These are phyloP conservation scores for Hippoglossus hippoglossus DNA, from an alignment of 2,797 vertebrate genomes.

Conservation along the genomic window DNA sequence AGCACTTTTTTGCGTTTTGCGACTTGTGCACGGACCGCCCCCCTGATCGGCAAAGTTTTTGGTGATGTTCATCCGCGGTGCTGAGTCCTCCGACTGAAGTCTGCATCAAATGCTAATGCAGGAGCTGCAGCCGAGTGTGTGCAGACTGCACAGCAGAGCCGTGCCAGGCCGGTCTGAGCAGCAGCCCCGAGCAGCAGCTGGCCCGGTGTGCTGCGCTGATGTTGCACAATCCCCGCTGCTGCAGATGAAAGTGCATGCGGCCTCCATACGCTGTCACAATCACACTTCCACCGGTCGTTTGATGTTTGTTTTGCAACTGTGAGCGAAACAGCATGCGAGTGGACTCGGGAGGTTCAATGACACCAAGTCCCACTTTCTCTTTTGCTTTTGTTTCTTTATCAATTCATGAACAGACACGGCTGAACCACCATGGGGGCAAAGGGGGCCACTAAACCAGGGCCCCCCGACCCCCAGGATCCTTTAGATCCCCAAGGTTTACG, in stretches of 20 bases:
- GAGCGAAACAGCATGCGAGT: constrained; percentile 6
- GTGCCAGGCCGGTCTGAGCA: constrained; percentile 35
- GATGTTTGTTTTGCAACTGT: constrained; percentile 44
- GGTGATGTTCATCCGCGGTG: constrained; percentile 77
- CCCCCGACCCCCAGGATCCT: no score
- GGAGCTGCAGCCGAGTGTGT: constrained; percentile 67
- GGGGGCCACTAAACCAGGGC: no score
- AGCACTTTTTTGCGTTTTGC: fast-evolving
- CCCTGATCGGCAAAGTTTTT: constrained; percentile 64
- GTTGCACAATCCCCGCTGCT: constrained; percentile 55
- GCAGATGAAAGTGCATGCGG: constrained; percentile 31
- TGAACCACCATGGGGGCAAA: no score
- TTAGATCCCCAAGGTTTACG: no score
- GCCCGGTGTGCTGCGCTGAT: constrained; percentile 45
- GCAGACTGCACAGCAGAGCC: constrained; percentile 54
- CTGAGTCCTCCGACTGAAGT: constrained; percentile 69
- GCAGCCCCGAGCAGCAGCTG: constrained; percentile 72
- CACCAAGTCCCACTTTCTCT: not conserved
- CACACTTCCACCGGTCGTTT: constrained; percentile 23
- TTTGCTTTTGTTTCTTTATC: no score
- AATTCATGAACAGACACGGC: no score
- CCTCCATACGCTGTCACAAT: constrained; percentile 38
- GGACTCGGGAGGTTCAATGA: not conserved
- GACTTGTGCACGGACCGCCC: not conserved
- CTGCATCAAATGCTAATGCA: constrained; percentile 90